Evolutionary conservation across 2,113 vertebrate species (phyloP).

Genomic region (Nipponia nippon): DNA sequence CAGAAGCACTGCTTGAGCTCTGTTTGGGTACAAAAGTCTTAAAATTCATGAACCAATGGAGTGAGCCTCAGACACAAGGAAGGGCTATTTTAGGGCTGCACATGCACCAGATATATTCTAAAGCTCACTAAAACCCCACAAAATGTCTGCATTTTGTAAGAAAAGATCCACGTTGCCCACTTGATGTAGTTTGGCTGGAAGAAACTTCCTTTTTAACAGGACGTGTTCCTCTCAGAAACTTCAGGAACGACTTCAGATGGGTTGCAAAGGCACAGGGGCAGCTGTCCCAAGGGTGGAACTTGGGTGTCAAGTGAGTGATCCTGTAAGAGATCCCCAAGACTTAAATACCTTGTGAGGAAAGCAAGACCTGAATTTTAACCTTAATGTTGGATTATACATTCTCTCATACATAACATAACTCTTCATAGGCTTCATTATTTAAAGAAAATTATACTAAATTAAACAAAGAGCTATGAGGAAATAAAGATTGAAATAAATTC

Average conservation of each 20-base stretch:
- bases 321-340: neutral
- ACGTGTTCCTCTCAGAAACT: neutral
- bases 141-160: neutral
- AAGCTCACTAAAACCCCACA: neutral
- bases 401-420: no score
- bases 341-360: neutral
- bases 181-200: neutral
- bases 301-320: neutral
- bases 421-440: neutral
- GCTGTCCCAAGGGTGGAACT: neutral
- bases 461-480: neutral
- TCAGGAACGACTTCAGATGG: neutral
- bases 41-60: fast-evolving
- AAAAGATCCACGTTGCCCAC: neutral
- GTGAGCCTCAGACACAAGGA: neutral
- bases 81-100: neutral
- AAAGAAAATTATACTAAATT: neutral
- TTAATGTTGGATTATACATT: neutral
- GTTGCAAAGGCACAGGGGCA: neutral
- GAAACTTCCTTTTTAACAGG: neutral
- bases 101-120: neutral
- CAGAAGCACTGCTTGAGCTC: neutral
- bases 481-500: neutral
- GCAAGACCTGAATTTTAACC: neutral
- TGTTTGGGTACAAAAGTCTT: neutral